Evolutionary conservation across 1,140 invertebrate genomes (phyloP), one percentile per base, ranked within the genome.

Genomic region (Subanguina moxae): DNA sequence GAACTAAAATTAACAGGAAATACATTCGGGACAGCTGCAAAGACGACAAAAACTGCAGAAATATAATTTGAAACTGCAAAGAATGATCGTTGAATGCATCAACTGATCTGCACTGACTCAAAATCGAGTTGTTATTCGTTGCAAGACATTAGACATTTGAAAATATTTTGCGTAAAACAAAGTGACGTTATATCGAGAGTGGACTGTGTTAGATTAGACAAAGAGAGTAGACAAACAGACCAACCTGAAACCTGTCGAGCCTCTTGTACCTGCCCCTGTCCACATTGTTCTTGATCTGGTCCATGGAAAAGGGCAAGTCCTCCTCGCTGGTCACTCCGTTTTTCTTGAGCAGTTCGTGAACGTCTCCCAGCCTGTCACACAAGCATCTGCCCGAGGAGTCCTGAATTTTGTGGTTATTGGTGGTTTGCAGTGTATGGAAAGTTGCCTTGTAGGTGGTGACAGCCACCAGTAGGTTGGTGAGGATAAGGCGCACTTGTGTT

Each of bases 351-450:
- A 80, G 91, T 89, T 94, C 91, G 0, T 90, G 90, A 30, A 97
- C 84, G 81, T 97, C 94, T 0, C 90, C 89, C 87, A 97, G 90
- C 9, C 92, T 93, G 85, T 98, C 94, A 8, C 91, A 93, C 82
- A 92, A 95, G 82, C 93, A 97, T 61, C 93, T 87, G 56, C 93
- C 93, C 83, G 95, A 91, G 82, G 93, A 91, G 84, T 97, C 93
- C 62, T 64, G 64, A 38, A 38, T 38, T 38, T 38, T 38, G 3
- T 5, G 32, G 3, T 38, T 38, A 5, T 38, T 38, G 32, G 32
- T 38, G 3, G 11, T 38, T 38, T 38, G 32, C 11, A 3, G 62
- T n/a, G 32, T n/a, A 64, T 5, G 19, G 1, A 64, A 19, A 7
- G 27, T 25, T 58, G 64, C 85, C 76, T 85, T 83, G 82, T 95